Conservation (phyloP, 2,797 vertebrate species). For the Parambassis ranga region DNA sequence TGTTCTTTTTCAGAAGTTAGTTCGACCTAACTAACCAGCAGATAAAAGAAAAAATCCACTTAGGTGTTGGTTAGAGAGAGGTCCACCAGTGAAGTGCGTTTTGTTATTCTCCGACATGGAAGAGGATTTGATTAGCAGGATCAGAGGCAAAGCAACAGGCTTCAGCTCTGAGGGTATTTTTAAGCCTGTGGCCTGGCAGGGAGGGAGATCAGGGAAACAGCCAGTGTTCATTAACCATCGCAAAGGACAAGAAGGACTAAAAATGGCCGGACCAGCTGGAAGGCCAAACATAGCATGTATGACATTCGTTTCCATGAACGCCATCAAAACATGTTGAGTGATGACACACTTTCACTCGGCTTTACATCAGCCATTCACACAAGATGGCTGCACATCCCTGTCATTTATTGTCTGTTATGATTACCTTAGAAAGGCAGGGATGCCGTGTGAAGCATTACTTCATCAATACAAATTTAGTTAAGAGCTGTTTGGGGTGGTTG, state of each 20-base stretch:
- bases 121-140: conserved; percentile 56
- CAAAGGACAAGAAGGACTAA: conserved; percentile 59
- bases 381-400: not conserved
- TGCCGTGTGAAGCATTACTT: not conserved
- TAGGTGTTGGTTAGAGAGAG: conserved; percentile 40
- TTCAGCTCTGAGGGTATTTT: conserved; percentile 61
- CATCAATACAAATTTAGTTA: not conserved
- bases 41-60: conserved; percentile 42
- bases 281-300: conserved; percentile 59
- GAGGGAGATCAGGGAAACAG: conserved; percentile 54
- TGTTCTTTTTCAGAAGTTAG: no score
- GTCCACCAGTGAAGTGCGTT: conserved; percentile 31
- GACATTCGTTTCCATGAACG: conserved; percentile 34
- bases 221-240: conserved; percentile 66
- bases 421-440: no score
- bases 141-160: conserved; percentile 48
- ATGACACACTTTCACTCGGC: conserved; percentile 58
- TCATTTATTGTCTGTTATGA: not conserved
- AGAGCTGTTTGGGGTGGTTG: no score
- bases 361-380: conserved; percentile 54
- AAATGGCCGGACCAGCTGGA: conserved; percentile 56
- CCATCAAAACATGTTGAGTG: conserved; percentile 44
- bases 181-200: conserved; percentile 51
- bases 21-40: conserved; percentile 33
- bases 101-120: conserved; percentile 43